Evolutionary conservation across 2,113 vertebrate genomes (phyloP).

Genomic region (Ammodytes marinus): DNA sequence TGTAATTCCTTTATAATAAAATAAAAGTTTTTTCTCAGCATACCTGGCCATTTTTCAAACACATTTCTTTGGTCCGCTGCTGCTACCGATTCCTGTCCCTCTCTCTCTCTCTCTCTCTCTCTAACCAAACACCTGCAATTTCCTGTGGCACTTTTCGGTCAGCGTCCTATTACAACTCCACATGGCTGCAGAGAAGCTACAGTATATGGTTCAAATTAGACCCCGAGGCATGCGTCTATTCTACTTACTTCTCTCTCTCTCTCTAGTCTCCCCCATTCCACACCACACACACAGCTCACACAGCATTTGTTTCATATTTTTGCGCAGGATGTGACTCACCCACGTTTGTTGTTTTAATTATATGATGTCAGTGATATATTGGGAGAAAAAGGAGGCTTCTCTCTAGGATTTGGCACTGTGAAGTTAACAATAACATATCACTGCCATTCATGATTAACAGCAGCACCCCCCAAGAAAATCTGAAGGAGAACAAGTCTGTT

Average conservation of each 20-base stretch:
- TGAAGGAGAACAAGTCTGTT: conserved; percentile 61
- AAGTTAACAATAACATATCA: conserved; percentile 68
- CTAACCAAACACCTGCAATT: conserved; percentile 15
- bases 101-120: neutral
- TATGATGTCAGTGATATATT: conserved; percentile 80
- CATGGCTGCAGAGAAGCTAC: conserved; percentile 53
- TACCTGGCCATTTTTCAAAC: conserved; percentile 8
- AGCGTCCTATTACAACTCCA: conserved; percentile 20
- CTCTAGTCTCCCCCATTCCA: conserved; percentile 29
- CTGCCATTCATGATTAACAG: conserved; percentile 70
- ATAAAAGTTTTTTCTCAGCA: neutral
- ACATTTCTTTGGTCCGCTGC: neutral
- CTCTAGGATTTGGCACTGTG: conserved; percentile 42
- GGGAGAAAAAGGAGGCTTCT: conserved; percentile 57
- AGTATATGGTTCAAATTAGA: conserved; percentile 78
- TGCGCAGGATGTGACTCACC: conserved; percentile 80
- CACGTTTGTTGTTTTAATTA: conserved; percentile 80
- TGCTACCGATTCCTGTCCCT: neutral
- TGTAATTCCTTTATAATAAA: neutral
- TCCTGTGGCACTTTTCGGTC: conserved; percentile 30
- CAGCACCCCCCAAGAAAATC: conserved; percentile 50
- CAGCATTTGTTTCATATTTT: conserved; percentile 79
- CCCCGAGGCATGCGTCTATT: conserved; percentile 69
- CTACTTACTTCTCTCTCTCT: conserved; percentile 41
- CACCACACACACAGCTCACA: conserved; percentile 29